Base-by-base conservation (phyloP, 2,888 invertebrate species). In the Dione juno region DNA sequence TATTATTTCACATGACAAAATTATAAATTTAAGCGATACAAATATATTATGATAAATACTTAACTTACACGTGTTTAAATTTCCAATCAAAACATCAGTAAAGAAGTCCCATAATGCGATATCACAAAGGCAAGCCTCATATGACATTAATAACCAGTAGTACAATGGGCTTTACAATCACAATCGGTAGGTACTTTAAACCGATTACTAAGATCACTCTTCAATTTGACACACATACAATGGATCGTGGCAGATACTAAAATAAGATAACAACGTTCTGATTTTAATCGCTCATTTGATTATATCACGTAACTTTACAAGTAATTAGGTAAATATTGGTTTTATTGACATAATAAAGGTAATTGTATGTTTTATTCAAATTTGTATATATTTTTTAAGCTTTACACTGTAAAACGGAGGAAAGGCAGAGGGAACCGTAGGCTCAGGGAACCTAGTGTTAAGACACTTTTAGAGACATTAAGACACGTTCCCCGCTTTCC, bases 181-280 rank as follows among this genome's bases (percentile, higher is more conserved):
- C 89, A 90, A 88, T 89, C 83, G 86, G 80, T 88, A 86, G 88
- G 89, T 88, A 89, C 82, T 80, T 83, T 91, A 91, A 92, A 89
- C 89, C 90, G 92, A 92, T 92, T 92, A 92, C 81, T 83, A 77
- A 87, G 90, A 89, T 88, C 86, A 84, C 78, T 85, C 85, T 88
- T 91, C 88, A 86, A 81, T 83, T 78, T 84, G 90, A 89, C 88
- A 85, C 81, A 80, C 76, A 78, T 82, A 90, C 87, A 92, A 91
- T 90, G 84, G 84, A 82, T 87, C 81, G 83, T 82, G 81, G 82
- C 79, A 84, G 88, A 89, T 87, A 88, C 86, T 87, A 85, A 81
- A 86, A 82, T 84, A 82, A 87, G 88, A 88, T 88, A 89, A 85
- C 83, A 82, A 72, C 74, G 79, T 73, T 77, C 77, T 73, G 89